phyloP scores from a whole-genome alignment of 92 coral and sea anemone species.

The Isaurus tuberculatus region DNA sequence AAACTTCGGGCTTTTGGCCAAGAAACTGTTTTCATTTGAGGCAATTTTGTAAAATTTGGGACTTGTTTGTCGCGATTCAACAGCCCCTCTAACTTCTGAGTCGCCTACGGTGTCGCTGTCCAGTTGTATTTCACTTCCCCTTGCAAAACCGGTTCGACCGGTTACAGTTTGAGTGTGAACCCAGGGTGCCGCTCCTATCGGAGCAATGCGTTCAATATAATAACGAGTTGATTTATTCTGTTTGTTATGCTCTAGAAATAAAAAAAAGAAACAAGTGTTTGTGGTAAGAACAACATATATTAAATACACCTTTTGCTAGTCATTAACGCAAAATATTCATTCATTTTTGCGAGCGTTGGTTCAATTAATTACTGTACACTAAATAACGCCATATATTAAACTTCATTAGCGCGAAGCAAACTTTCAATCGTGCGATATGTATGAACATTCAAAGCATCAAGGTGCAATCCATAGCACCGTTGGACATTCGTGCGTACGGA shows the following conservation, averaged over 20 bases:
- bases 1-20: neutral
- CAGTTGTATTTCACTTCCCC: constrained; percentile 5
- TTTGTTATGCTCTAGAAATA: neutral
- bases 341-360: no score
- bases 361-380: no score
- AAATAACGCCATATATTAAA: no score
- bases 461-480: no score
- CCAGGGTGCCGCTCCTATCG: neutral
- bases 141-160: constrained; percentile 7
- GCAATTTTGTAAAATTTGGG: constrained; percentile 22
- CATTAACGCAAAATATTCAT: no score
- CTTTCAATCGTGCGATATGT: no score
- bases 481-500: no score
- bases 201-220: constrained; percentile 18
- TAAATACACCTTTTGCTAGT: no score
- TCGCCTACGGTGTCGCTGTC: neutral
- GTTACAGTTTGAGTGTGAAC: neutral
- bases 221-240: neutral
- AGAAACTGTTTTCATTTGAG: constrained; percentile 23
- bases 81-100: neutral
- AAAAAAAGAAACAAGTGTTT: neutral
- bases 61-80: constrained; percentile 15
- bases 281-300: no score
- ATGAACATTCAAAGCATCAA: no score
- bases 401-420: no score